phyloP scores from a whole-genome alignment of 2,888 invertebrate species.

The Apomyelois bistriatella region DNA sequence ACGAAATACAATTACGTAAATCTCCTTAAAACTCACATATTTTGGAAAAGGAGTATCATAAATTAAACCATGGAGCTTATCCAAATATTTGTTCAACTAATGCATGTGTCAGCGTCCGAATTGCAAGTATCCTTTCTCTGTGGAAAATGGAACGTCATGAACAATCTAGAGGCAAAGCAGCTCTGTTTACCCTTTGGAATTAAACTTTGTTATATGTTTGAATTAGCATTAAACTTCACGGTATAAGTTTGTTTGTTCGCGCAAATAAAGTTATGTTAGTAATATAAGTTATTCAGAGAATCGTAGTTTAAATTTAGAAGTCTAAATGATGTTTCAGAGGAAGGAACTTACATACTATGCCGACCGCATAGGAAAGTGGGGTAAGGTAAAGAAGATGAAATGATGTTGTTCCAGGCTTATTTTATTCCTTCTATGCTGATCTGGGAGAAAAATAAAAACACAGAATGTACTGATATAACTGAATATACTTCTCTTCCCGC shows the following conservation, averaged over 20 bases:
- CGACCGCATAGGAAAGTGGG: too few species aligned
- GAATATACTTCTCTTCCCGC: too few species aligned
- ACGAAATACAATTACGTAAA: not conserved
- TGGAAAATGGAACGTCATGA: constrained; percentile 1
- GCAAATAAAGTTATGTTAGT: not conserved
- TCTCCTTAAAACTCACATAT: constrained; percentile 6
- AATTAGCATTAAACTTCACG: not conserved
- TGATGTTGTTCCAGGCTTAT: too few species aligned
- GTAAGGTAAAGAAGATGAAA: too few species aligned
- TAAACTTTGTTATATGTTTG: constrained; percentile 7
- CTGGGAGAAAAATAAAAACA: too few species aligned
- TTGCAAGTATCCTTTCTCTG: constrained; percentile 3
- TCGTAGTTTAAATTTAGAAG: not conserved
- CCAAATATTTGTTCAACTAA: constrained; percentile 6
- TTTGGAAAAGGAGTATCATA: not conserved
- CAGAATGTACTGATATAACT: too few species aligned
- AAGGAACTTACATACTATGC: too few species aligned
- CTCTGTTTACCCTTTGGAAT: not conserved
- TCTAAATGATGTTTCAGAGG: too few species aligned
- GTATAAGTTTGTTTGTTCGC: not conserved
- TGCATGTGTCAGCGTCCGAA: constrained; percentile 6
- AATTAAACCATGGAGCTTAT: not conserved
- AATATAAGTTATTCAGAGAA: not conserved
- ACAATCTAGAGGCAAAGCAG: not conserved
- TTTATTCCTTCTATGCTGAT: too few species aligned